Base-by-base conservation (phyloP, 1,140 invertebrate species). In the Dufourea novaeangliae region DNA sequence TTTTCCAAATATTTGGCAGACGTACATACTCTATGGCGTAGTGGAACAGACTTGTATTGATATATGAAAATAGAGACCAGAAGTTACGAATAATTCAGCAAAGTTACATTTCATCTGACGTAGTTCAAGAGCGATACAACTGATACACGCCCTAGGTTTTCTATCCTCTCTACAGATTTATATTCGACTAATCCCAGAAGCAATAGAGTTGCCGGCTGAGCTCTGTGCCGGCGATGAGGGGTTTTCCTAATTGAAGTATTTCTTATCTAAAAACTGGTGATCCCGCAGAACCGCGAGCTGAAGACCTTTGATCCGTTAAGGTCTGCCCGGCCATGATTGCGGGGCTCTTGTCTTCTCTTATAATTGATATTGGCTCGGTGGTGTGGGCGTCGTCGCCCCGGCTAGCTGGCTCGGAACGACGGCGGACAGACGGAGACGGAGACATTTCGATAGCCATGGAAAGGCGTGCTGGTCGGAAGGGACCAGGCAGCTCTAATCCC, bases 341-440 rank as follows among this genome's bases (percentile, higher is more conserved):
- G 80, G 66, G 67, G 85, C 87, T 91, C 87, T 91, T 92, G 91
- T 92, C 92, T 92, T 92, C 89, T 89, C 91, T 91, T 93, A 93
- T 93, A 93, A 93, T 93, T 93, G 92, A 93, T 93, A 93, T 92
- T 92, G 91, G 90, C 88, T 92, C 52, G 80, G 66, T 61, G 80
- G 67, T 57, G 61, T 54, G 72, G 74, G 83, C 80, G 76, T 76
- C 67, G 78, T 78, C 77, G 77, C 46, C n/a, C n/a, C 54, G 69
- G 62, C 64, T 64, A 67, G 70, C 52, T 52, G 44, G 50, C 77
- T 61, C 64, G 70, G 46, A 79, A 61, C 73, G 41, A 72, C 32
- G 63, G 22, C n/a, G 62, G 20, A 37, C 50, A 12, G 61, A 63
- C 52, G 39, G 64, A 64, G 71, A 66, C 37, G n/a, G 63, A 75